phyloP scores from a whole-genome alignment of 1,140 invertebrate species.

The Tetragonula clypearis region DNA sequence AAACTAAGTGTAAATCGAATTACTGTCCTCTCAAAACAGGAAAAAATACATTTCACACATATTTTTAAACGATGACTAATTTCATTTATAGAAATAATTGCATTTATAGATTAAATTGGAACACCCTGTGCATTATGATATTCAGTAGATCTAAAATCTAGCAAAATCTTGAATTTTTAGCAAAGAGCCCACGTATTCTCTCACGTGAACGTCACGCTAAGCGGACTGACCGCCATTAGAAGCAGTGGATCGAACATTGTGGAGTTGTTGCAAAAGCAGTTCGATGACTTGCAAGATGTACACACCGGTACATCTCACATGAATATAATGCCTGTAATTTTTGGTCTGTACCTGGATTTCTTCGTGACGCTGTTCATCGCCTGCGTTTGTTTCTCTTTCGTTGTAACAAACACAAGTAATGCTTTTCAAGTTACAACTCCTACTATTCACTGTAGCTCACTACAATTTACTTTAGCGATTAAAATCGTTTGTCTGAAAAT shows the following conservation, averaged over 20 bases:
- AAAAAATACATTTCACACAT: no score
- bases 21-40: no score
- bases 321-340: slow-evolving; percentile 82
- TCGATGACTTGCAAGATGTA: slow-evolving; percentile 85
- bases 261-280: slow-evolving; percentile 86
- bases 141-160: no score
- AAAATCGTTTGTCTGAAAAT: background rate
- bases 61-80: no score
- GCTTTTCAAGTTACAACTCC: no score
- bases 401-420: slow-evolving; percentile 74
- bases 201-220: slow-evolving; percentile 89
- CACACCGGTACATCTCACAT: slow-evolving; percentile 86
- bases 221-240: slow-evolving; percentile 91
- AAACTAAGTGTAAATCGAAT: no score
- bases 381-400: slow-evolving; percentile 76
- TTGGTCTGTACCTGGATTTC: slow-evolving; percentile 70
- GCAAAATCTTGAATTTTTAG: slow-evolving; percentile 72
- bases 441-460: no score
- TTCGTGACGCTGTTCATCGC: slow-evolving; percentile 68
- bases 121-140: no score
- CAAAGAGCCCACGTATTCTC: slow-evolving; percentile 91
- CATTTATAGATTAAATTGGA: no score
- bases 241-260: slow-evolving; percentile 84
- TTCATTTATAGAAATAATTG: no score
- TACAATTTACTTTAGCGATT: no score